A percentile compares a stretch with the other conserved stretches of the same genome.
Evolutionary conservation across 2,888 invertebrate species (phyloP).

Genomic region (Stratiomys singularior): DNA sequence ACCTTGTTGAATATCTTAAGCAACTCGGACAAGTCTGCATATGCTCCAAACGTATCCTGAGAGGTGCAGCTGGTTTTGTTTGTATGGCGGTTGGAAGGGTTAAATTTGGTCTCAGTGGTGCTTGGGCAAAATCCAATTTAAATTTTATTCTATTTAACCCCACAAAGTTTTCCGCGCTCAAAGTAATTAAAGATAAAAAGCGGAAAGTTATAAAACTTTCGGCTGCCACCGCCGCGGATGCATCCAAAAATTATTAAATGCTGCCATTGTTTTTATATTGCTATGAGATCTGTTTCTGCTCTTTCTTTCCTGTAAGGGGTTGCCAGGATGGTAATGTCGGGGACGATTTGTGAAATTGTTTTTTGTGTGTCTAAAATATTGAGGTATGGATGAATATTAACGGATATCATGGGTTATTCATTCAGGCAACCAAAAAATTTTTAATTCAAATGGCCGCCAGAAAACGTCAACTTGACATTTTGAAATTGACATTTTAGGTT

Average conservation of each 20-base stretch:
- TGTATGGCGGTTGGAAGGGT: constrained; percentile 39
- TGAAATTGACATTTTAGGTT: no score
- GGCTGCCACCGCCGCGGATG: constrained; percentile 53
- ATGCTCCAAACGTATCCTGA: constrained; percentile 32
- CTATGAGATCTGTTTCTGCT: neutral
- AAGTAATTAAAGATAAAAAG: constrained; percentile 57
- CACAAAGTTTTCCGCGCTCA: constrained; percentile 50
- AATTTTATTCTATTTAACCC: constrained; percentile 51
- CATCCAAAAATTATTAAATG: constrained; percentile 52
- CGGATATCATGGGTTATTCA: no score
- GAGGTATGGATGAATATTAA: no score
- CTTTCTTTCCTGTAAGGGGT: neutral
- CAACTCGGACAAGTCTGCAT: constrained; percentile 38
- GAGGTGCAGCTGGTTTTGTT: no score
- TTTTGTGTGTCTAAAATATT: no score
- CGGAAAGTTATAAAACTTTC: constrained; percentile 56
- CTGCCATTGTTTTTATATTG: constrained; percentile 11
- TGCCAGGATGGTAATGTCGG: no score
- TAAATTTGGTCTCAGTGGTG: constrained; percentile 36
- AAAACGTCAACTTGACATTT: no score
- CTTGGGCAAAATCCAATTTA: constrained; percentile 50
- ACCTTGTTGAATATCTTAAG: constrained; percentile 38
- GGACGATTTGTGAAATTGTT: no score
- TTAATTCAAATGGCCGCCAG: no score
- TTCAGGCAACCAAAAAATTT: no score